Evolutionary conservation across 1,140 invertebrate genomes (phyloP).

Genomic region (Andrena cerasifolii): DNA sequence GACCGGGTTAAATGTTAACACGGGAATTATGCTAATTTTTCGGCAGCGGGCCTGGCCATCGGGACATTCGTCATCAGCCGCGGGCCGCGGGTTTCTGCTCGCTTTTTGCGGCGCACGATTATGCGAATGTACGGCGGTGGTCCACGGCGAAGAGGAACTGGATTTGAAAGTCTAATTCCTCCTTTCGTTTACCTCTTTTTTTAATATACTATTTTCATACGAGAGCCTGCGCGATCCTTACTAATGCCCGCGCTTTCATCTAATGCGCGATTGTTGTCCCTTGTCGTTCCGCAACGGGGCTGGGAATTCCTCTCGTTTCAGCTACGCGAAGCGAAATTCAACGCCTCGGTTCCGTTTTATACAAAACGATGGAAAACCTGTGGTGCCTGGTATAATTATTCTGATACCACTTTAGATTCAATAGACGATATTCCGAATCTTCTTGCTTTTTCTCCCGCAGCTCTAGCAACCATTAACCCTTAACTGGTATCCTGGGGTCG

Average conservation of each 20-base stretch:
- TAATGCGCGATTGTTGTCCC: neutral
- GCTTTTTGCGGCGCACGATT: conserved; percentile 51
- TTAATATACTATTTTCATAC: conserved; percentile 42
- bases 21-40: conserved; percentile 78
- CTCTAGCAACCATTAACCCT: too few species aligned
- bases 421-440: too few species aligned
- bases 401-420: too few species aligned
- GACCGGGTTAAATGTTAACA: conserved; percentile 78
- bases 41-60: conserved; percentile 58
- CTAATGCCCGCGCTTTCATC: neutral
- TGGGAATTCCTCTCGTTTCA: too few species aligned
- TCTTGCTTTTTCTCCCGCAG: too few species aligned
- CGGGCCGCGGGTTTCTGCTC: conserved; percentile 43
- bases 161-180: conserved; percentile 65
- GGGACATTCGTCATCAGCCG: conserved; percentile 73
- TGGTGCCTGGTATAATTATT: too few species aligned
- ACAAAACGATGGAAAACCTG: too few species aligned
- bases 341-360: too few species aligned
- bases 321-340: too few species aligned
- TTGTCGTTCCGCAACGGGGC: neutral
- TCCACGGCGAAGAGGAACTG: conserved; percentile 39
- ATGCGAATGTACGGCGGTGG: conserved; percentile 58
- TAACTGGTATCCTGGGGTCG: too few species aligned
- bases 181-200: conserved; percentile 18
- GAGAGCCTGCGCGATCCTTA: neutral